These are phyloP conservation scores for Macrocentrus cingulum DNA, from an alignment of 1,140 invertebrate species.

Conservation along the genomic window DNA sequence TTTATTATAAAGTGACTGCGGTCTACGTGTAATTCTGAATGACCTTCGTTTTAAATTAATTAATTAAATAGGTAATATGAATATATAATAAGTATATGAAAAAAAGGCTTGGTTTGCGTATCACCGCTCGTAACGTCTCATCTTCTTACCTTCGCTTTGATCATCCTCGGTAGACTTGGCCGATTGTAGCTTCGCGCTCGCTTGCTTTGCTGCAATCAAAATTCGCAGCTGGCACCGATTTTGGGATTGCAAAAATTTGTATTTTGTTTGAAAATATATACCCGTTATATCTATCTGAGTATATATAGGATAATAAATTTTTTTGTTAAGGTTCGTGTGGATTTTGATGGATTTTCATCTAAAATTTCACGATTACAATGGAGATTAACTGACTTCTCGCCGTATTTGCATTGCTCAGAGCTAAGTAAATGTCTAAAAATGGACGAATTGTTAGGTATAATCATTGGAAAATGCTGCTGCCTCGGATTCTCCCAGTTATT, in stretches of 20 bases:
- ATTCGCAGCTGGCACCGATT: conserved; percentile 54
- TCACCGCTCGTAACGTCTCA: conserved; percentile 36
- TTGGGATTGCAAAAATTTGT: conserved; percentile 7
- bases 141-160: conserved; percentile 58
- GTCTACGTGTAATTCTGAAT: too few relatives aligned
- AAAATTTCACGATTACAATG: too few relatives aligned
- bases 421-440: too few relatives aligned
- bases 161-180: conserved; percentile 60
- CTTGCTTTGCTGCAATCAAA: conserved; percentile 59
- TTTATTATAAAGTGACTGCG: too few relatives aligned
- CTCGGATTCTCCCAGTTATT: conserved; percentile 17
- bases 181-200: conserved; percentile 57
- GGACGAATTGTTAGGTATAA: neutral
- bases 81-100: conserved; percentile 7
- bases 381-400: too few relatives aligned
- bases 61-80: conserved; percentile 3
- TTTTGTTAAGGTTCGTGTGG: too few relatives aligned
- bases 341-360: too few relatives aligned
- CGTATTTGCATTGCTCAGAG: too few relatives aligned
- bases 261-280: neutral
- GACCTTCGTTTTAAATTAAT: neutral
- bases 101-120: conserved; percentile 28
- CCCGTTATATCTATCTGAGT: neutral
- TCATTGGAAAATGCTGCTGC: conserved; percentile 13
- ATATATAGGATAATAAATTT: neutral